Percentiles rank a stretch among this genome's conserved stretches.
phyloP scores from a whole-genome alignment of 2,113 vertebrate genomes.

The Brachyhypopomus occidentalis region DNA sequence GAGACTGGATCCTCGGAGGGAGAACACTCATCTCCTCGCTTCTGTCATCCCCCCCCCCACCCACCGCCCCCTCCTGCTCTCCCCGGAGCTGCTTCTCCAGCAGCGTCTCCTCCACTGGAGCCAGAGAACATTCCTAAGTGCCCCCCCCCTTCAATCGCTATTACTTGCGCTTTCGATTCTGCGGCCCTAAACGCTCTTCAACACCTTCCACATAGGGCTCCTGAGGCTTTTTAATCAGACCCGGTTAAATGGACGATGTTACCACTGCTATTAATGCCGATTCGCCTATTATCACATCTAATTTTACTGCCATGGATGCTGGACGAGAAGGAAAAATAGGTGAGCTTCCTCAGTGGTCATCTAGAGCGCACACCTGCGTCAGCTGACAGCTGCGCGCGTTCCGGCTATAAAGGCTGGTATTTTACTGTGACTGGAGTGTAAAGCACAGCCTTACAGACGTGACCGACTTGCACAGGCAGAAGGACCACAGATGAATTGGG shows the following conservation, averaged over 20 bases:
- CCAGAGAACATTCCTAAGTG: slow-evolving; percentile 24
- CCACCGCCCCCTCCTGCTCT: slow-evolving; percentile 12
- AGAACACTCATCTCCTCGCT: slow-evolving; percentile 37
- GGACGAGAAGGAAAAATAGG: background rate
- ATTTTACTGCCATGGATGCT: background rate
- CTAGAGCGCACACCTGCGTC: background rate
- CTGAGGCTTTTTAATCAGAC: background rate
- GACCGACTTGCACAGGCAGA: background rate
- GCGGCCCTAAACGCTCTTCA: background rate
- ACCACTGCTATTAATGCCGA: background rate
- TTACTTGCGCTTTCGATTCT: slow-evolving; percentile 21
- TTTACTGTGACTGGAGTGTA: background rate
- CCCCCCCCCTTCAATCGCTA: background rate
- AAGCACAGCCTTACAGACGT: background rate
- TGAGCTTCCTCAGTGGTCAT: background rate
- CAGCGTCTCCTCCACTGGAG: slow-evolving; percentile 26
- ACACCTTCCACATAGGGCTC: background rate
- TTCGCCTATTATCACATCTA: background rate
- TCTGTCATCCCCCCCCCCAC: slow-evolving; percentile 24
- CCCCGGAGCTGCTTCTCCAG: slow-evolving; percentile 6
- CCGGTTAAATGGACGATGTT: background rate
- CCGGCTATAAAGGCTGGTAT: background rate
- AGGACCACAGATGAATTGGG: background rate
- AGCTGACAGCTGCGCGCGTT: too few relatives aligned
- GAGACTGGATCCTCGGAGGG: slow-evolving; percentile 60